Evolutionary conservation across 92 coral and sea anemone genomes (phyloP).

Genomic region (Micromussa lordhowensis): DNA sequence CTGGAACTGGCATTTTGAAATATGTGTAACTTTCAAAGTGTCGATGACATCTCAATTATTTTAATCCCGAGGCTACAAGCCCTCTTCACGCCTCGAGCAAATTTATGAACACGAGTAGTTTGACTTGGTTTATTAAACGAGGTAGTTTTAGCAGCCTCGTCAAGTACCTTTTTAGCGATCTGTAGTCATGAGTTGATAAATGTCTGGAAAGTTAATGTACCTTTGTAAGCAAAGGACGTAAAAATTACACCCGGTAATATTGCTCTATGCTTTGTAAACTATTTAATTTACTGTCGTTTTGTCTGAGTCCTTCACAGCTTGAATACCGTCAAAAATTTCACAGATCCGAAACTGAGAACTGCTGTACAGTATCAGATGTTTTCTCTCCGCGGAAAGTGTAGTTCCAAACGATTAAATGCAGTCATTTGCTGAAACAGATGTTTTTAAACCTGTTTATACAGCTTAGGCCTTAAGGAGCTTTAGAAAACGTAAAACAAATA

Average conservation of each 20-base stretch:
- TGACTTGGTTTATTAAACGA: neutral
- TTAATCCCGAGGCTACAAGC: slow-evolving; percentile 6
- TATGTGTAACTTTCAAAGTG: neutral
- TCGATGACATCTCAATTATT: slow-evolving; percentile 16
- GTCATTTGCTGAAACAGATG: neutral
- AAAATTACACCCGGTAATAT: neutral
- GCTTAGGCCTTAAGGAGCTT: neutral
- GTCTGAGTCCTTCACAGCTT: slow-evolving; percentile 4
- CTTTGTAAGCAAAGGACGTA: neutral
- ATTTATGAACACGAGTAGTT: neutral
- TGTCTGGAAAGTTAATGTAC: neutral
- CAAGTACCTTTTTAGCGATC: neutral
- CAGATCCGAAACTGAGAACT: neutral
- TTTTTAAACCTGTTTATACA: slow-evolving; percentile 8
- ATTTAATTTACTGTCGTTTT: neutral
- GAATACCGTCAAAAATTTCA: neutral
- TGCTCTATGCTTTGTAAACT: neutral
- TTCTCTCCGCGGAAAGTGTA: neutral
- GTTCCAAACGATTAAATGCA: neutral
- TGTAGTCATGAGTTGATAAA: neutral
- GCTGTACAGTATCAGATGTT: neutral
- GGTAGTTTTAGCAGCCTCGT: neutral
- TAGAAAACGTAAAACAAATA: neutral
- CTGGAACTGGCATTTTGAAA: neutral
- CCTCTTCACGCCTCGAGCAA: slow-evolving; percentile 15